Evolutionary conservation across 2,113 vertebrate species (phyloP), one percentile per base, ranked within the genome.

Genomic region (Ornithorhynchus anatinus): DNA sequence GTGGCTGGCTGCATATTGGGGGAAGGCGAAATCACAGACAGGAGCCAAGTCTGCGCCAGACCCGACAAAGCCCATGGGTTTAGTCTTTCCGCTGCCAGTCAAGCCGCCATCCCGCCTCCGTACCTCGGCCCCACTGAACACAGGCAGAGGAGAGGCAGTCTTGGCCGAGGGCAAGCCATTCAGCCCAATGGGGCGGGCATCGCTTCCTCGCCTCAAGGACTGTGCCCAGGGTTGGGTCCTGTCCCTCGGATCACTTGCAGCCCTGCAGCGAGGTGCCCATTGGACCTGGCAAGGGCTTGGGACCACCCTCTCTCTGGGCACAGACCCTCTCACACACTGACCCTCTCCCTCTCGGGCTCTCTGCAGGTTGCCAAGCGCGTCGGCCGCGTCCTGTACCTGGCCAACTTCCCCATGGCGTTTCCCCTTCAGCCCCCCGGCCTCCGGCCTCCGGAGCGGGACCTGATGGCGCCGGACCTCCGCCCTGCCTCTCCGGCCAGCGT

Each of bases 341-440:
- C 4, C 5, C 19, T 32, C n/a, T 19, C 48, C 50, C 7, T 0
- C n/a, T 43, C 11, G 74, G 59, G 84, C 45, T 80, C 57, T 83
- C 60, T 44, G 36, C 75, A 99, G 97, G 97, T 98, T 6, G 97
- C 97, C 53, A 95, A 94, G 47, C 90, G 97, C 1, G 92, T 98
- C 65, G 97, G 97, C 84, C 89, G 96, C 27, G 93, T 98, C 38
- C 94, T 98, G 83, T 99, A 95, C 88, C 96, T 98, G 97, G 96
- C 96, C 5, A 96, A 96, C 25, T 94, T 98, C 77, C 97, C 97
- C 1, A 79, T 98, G 94, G 93, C 96, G 0, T 92, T 99, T 86
- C 97, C 97, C 0, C 92, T 98, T 72, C 95, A 95, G n/a, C 95
- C 96, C 11, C 93, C 96, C 0, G 82, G 75, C 4, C 78, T 96